A percentile compares a stretch with the other conserved stretches of the same genome.
These are phyloP conservation scores for Drosophila repletoides DNA, from an alignment of 1,140 invertebrate species.

Conservation along the genomic window DNA sequence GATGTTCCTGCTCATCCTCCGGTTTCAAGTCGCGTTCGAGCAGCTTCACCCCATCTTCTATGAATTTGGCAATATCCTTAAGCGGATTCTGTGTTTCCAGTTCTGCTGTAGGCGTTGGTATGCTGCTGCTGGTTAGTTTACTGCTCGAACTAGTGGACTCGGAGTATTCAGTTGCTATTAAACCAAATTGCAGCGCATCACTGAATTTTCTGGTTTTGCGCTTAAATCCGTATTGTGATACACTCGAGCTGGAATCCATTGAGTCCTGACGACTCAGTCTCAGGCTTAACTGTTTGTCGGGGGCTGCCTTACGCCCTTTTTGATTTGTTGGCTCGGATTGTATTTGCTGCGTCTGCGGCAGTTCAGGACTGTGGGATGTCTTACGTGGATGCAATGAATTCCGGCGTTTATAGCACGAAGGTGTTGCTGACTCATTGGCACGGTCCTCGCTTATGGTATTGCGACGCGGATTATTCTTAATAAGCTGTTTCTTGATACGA, in stretches of 20 bases:
- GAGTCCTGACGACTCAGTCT: conserved; percentile 30
- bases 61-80: conserved; percentile 68
- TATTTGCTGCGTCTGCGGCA: background rate
- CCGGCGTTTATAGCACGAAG: conserved; percentile 18
- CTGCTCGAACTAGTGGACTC: conserved; percentile 37
- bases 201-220: conserved; percentile 10
- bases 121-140: conserved; percentile 15
- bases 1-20: conserved; percentile 32
- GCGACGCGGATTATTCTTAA: background rate
- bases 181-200: conserved; percentile 4
- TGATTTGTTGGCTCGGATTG: conserved; percentile 7
- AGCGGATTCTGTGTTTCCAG: conserved; percentile 51
- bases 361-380: conserved; percentile 14
- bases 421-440: background rate
- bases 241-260: conserved; percentile 41
- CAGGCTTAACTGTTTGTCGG: background rate
- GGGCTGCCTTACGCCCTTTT: background rate
- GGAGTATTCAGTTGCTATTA: conserved; percentile 22
- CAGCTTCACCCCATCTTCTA: conserved; percentile 67
- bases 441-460: conserved; percentile 31
- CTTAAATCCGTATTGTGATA: background rate
- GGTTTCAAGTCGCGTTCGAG: conserved; percentile 56
- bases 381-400: conserved; percentile 35
- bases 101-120: conserved; percentile 22
- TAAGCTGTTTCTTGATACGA: background rate